These are phyloP conservation scores for Oryzaephilus surinamensis DNA, from an alignment of 1,140 invertebrate species.

Conservation along the genomic window DNA sequence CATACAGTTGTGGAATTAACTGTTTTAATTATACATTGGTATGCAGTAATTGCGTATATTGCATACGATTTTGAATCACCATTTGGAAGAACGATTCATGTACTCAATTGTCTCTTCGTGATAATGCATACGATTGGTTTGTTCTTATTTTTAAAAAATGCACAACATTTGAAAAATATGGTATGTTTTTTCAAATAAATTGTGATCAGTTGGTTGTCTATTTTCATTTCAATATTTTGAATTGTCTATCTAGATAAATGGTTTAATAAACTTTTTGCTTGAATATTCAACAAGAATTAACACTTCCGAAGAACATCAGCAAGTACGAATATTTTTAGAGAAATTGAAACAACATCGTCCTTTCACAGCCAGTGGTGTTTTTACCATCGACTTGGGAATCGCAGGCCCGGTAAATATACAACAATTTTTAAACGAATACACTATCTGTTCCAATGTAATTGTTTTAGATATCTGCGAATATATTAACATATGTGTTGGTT, in stretches of 20 bases:
- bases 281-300: constrained; percentile 29
- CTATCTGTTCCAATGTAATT: constrained; percentile 5
- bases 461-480: constrained; percentile 32
- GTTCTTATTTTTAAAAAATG: constrained; percentile 25
- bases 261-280: constrained; percentile 24
- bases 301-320: constrained; percentile 23
- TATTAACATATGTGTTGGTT: constrained; percentile 31
- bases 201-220: too few relatives aligned
- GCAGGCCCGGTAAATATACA: constrained; percentile 25
- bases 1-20: constrained; percentile 25
- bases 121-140: constrained; percentile 22
- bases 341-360: constrained; percentile 26
- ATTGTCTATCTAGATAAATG: constrained; percentile 15
- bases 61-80: constrained; percentile 19
- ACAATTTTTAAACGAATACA: background rate
- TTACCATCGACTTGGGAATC: constrained; percentile 28
- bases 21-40: constrained; percentile 29
- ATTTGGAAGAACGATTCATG: constrained; percentile 20
- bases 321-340: constrained; percentile 28
- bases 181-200: constrained; percentile 22
- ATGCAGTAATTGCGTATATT: constrained; percentile 27
- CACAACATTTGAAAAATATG: constrained; percentile 24
- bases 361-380: constrained; percentile 28
- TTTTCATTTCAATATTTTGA: constrained; percentile 1
- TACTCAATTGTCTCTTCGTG: constrained; percentile 25